Evolutionary conservation across 2,113 vertebrate genomes (phyloP), one percentile per base, ranked within the genome.

Genomic region (Phalacrocorax carbo): DNA sequence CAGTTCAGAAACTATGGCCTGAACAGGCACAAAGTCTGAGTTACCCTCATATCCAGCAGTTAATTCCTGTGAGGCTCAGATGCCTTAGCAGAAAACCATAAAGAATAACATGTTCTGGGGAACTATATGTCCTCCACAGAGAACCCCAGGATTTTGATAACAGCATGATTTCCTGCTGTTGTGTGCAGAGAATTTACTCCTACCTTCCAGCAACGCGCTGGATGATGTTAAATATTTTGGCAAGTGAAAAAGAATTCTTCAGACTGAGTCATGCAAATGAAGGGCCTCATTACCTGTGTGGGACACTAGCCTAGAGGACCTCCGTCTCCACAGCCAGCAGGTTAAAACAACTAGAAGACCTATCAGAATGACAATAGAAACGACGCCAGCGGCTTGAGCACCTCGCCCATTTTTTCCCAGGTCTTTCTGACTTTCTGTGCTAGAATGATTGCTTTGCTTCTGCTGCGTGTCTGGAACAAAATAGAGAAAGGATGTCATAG

Each of bases 261-360:
- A 38, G 12, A 54, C 51, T 23, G 40, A 11, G 30, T 79, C 22
- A 40, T 7, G n/a, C 16, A 94, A 87, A 51, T 38, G 3, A 86
- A 78, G 5, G 13, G 18, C 25, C 16, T 79, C 30, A 4, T 97
- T 97, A 98, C 97, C 97, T 95, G 22, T 46, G 36, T 96, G 96
- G 48, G 91, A 88, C 3, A 2, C 13, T 15, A 42, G 77, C 14
- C 23, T 58, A 78, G 82, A 93, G n/a, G 72, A 64, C 8, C 65
- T 94, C 64, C 52, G 27, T 82, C 7, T 97, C 91, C 87, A 8
- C 11, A 96, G 79, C 82, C 86, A 94, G 68, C 58, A 92, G 70
- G 11, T 60, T 29, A 95, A 36, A 62, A 11, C 54, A 82, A 40
- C 6, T 34, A 95, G 26, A 76, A 88, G 5, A 69, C 55, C 94